These are phyloP conservation scores for Cacatua alba DNA, from an alignment of 2,113 vertebrate species.

Conservation along the genomic window DNA sequence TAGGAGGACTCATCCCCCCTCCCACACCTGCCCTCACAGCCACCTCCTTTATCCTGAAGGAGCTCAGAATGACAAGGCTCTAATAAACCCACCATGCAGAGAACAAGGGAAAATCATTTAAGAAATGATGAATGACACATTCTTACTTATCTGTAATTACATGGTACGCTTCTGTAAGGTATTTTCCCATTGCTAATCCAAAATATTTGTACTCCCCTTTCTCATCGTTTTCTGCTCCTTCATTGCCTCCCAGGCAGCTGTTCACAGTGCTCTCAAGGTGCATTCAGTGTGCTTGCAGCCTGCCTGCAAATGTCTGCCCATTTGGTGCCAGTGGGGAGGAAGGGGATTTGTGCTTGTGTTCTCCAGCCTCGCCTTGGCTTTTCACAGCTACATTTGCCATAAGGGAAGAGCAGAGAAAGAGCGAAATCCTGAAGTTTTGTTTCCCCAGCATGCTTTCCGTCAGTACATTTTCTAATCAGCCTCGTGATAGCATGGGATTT, in stretches of 20 bases:
- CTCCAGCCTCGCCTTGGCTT: not conserved
- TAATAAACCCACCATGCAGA: not conserved
- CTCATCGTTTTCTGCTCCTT: not conserved
- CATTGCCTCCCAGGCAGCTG: not conserved
- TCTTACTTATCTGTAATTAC: slow-evolving; percentile 22
- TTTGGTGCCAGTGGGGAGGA: not conserved
- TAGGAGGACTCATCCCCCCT: not conserved
- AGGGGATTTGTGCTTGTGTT: not conserved
- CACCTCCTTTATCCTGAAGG: not conserved
- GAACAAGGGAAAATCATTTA: not conserved
- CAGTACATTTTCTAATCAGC: not conserved
- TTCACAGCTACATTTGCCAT: not conserved
- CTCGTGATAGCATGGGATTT: not conserved
- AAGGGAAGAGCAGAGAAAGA: not conserved
- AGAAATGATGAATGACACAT: slow-evolving; percentile 22
- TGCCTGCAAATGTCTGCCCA: not conserved
- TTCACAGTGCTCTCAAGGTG: not conserved
- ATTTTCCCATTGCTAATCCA: not conserved
- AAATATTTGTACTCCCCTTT: not conserved
- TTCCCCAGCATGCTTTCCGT: not conserved
- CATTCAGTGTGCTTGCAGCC: not conserved
- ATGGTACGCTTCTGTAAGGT: not conserved
- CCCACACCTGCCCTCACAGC: not conserved
- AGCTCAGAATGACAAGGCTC: not conserved
- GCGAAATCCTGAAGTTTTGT: not conserved